These are phyloP conservation scores for Drosophila crucigera DNA, from an alignment of 2,888 invertebrate genomes.

Conservation along the genomic window DNA sequence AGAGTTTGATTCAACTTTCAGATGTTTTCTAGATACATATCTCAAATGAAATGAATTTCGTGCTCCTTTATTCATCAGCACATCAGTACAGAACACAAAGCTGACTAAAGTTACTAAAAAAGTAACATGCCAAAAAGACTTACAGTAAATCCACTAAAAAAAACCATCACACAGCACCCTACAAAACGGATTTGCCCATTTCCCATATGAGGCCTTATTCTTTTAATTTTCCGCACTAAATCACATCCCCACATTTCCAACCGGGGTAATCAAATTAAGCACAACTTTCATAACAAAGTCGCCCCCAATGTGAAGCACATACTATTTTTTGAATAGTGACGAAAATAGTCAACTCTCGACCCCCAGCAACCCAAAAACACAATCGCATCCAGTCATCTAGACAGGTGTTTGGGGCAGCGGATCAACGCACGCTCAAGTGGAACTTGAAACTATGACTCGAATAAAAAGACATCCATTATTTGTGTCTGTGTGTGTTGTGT, in stretches of 20 bases:
- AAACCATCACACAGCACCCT: not conserved
- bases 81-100: not conserved
- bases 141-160: slow-evolving; percentile 18
- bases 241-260: slow-evolving; percentile 29
- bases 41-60: not conserved
- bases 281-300: slow-evolving; percentile 15
- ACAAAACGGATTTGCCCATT: slow-evolving; percentile 24
- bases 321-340: slow-evolving; percentile 28
- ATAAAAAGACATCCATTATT: slow-evolving; percentile 26
- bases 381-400: slow-evolving; percentile 21
- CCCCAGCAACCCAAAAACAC: slow-evolving; percentile 8
- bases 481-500: slow-evolving; percentile 2
- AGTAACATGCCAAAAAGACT: not conserved
- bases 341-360: slow-evolving; percentile 30
- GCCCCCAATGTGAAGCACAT: slow-evolving; percentile 14
- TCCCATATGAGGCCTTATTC: slow-evolving; percentile 28
- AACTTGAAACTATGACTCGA: slow-evolving; percentile 26
- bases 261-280: slow-evolving; percentile 45
- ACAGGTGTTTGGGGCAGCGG: slow-evolving; percentile 63
- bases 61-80: not conserved
- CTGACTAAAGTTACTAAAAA: not conserved
- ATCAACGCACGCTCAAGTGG: slow-evolving; percentile 41
- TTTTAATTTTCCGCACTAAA: slow-evolving; percentile 53
- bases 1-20: not conserved
- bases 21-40: not conserved